Evolutionary conservation across 2,888 invertebrate genomes (phyloP), one percentile per base, ranked within the genome.

Genomic region (Axea sp.): DNA sequence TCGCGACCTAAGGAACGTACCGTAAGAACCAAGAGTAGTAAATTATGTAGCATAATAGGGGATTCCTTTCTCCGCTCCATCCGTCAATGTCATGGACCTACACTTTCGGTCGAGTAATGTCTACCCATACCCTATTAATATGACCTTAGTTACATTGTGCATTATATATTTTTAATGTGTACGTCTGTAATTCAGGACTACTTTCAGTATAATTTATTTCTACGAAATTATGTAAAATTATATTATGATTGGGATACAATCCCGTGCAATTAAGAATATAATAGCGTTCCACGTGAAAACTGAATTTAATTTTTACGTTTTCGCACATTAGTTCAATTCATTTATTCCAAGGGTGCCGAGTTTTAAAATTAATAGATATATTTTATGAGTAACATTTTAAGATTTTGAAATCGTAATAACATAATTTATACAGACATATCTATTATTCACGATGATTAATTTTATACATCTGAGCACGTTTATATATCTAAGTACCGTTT

Each of bases 1-100:
- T 69, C 69, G 75, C 67, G 78, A 78, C 77, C 65, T 76, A 39
- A 68, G 59, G 19, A 30, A 14, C 4, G 17, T 43, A 14, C 47
- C 33, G 37, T 26, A 55, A 35, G 60, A 68, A 53, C 43, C 67
- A 75, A 55, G 65, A 72, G 77, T 68, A 77, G 81, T 85, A 83
- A 85, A 86, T 86, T 84, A 85, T 84, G 82, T 81, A 82, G 78
- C 78, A 84, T 82, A 85, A 84, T 82, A 78, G 76, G 78, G 78
- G 71, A 80, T 82, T 80, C 75, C 79, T 82, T 80, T 83, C 81
- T 80, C 79, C 71, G 81, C 80, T 82, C 78, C 83, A 86, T 86
- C 78, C 82, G 84, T 86, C 86, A 85, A 81, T 76, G 86, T 85
- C 86, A 83, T 68, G 73, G 39, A 77, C 75, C 79, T 76, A 76